These are phyloP conservation scores for Sphenopsis melanotis DNA, from an alignment of 2,797 vertebrate genomes.

Conservation along the genomic window DNA sequence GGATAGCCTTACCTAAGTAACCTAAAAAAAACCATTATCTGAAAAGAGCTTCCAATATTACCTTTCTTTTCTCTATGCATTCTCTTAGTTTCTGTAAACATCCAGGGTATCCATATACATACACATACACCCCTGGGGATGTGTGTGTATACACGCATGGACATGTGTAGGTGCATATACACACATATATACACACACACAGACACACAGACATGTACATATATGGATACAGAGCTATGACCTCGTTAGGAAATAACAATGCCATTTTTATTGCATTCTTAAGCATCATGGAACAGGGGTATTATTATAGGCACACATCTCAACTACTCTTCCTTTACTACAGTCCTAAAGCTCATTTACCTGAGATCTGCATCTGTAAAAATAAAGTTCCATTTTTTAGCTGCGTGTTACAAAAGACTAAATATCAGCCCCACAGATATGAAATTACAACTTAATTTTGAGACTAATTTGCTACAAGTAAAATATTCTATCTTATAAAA, in stretches of 20 bases:
- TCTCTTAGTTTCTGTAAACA: conserved; percentile 41
- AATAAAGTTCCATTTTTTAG: conserved; percentile 66
- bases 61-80: neutral
- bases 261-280: conserved; percentile 53
- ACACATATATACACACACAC: neutral
- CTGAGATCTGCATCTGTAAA: conserved; percentile 73
- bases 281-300: conserved; percentile 12
- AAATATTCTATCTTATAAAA: conserved; percentile 53
- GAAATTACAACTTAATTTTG: conserved; percentile 31
- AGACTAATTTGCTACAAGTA: conserved; percentile 52
- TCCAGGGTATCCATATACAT: neutral
- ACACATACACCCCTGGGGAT: rapidly evolving
- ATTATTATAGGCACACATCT: conserved; percentile 65
- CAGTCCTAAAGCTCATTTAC: conserved; percentile 68
- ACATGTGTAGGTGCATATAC: neutral
- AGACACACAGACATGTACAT: neutral
- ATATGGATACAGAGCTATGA: neutral
- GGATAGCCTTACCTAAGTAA: neutral
- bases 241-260: neutral
- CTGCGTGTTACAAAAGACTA: conserved; percentile 63
- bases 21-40: neutral
- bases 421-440: conserved; percentile 45
- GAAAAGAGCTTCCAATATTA: neutral
- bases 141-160: neutral
- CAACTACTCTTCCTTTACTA: conserved; percentile 29